A percentile compares a stretch with the other conserved stretches of the same genome.
Conservation (phyloP, 2,888 invertebrate genomes). For the Oxystoma pomonae region DNA sequence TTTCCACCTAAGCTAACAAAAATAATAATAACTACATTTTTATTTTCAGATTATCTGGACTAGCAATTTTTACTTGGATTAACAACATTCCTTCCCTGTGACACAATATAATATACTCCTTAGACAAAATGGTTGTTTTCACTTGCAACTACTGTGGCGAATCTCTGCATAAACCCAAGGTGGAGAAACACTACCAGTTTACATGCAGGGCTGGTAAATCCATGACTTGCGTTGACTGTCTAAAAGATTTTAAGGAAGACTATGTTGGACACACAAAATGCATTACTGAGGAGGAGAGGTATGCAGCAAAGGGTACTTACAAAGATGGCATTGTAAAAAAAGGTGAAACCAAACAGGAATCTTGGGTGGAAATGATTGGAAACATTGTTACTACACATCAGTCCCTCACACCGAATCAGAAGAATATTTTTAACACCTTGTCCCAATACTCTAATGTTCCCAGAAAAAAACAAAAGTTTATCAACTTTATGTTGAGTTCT, state of each 20-base stretch:
- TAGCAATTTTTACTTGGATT: no score
- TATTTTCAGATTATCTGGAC: no score
- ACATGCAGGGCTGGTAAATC: slow-evolving; percentile 65
- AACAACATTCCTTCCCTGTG: no score
- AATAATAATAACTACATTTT: no score
- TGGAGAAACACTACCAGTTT: slow-evolving; percentile 80
- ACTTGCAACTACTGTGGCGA: slow-evolving; percentile 91
- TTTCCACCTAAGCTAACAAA: no score
- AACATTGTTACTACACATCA: slow-evolving; percentile 58
- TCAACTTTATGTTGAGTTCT: slow-evolving; percentile 68
- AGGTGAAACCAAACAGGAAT: slow-evolving; percentile 81
- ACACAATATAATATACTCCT: no score
- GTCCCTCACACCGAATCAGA: slow-evolving; percentile 54
- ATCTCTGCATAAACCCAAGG: slow-evolving; percentile 84
- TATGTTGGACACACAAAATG: slow-evolving; percentile 81
- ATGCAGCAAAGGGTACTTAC: slow-evolving; percentile 77
- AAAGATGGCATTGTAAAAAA: slow-evolving; percentile 69
- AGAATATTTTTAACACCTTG: slow-evolving; percentile 62
- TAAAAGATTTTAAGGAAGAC: slow-evolving; percentile 80
- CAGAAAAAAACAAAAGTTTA: slow-evolving; percentile 78
- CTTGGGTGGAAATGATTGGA: slow-evolving; percentile 73
- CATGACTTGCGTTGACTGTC: slow-evolving; percentile 90
- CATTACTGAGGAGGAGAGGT: slow-evolving; percentile 81
- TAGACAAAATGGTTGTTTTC: slow-evolving; percentile 96
- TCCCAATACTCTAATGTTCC: slow-evolving; percentile 74